Conservation (phyloP, 92 coral and sea anemone genomes). For the Epizoanthus scotinus region DNA sequence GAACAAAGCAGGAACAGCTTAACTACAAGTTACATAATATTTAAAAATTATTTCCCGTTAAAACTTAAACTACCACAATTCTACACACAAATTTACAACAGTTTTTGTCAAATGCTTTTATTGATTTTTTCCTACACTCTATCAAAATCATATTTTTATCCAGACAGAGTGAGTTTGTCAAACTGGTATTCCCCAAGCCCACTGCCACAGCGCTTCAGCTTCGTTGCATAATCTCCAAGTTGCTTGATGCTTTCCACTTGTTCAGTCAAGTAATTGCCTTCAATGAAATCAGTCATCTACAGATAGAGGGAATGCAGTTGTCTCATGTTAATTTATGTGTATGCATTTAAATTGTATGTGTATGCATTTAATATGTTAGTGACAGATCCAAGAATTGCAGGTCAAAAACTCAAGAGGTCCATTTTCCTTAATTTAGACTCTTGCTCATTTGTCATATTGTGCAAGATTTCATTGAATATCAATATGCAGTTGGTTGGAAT, state of each 20-base stretch:
- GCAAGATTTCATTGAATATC: too few species aligned
- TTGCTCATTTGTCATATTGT: too few species aligned
- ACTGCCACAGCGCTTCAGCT: slow-evolving; percentile 77
- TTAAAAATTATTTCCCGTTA: not conserved
- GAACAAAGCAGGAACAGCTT: slow-evolving; percentile 9
- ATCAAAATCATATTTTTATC: not conserved
- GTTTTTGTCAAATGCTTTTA: not conserved
- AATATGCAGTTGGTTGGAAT: too few species aligned
- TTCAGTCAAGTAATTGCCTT: slow-evolving; percentile 68
- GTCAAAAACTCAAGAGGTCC: too few species aligned
- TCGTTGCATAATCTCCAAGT: slow-evolving; percentile 52
- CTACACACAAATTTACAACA: not conserved
- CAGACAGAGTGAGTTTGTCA: slow-evolving; percentile 77
- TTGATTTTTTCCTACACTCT: not conserved
- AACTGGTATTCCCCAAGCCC: slow-evolving; percentile 85
- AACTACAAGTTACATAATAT: not conserved
- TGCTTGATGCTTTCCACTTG: slow-evolving; percentile 87
- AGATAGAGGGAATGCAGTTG: slow-evolving; percentile 32
- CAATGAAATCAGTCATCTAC: slow-evolving; percentile 80
- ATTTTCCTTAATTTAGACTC: too few species aligned
- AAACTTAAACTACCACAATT: not conserved
- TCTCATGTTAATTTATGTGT: not conserved
- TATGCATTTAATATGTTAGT: not conserved
- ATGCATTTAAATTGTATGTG: slow-evolving; percentile 12
- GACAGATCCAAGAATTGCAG: too few species aligned